Percentiles rank a stretch among this genome's conserved stretches.
Evolutionary conservation across 64 coral and sea anemone genomes (phyloP).

Genomic region (Platygyra sinensis): DNA sequence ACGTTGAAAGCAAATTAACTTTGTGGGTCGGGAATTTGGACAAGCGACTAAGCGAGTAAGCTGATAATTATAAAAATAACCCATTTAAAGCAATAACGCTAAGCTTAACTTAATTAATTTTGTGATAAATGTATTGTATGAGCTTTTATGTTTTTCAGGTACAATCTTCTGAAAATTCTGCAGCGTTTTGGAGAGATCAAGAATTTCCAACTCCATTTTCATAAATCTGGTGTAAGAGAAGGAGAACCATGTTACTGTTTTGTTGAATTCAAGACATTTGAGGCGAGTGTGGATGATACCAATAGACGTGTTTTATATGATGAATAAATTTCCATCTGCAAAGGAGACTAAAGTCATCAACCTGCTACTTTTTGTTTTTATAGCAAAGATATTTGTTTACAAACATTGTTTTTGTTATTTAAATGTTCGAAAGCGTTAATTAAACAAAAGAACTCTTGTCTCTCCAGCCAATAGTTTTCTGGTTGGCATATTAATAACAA

Average conservation of each 20-base stretch:
- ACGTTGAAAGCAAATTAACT: conserved; percentile 44
- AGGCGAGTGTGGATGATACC: conserved; percentile 16
- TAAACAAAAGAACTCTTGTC: too few relatives aligned
- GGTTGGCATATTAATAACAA: too few relatives aligned
- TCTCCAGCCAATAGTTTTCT: too few relatives aligned
- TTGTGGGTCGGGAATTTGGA: conserved; percentile 97
- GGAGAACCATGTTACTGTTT: conserved; percentile 97
- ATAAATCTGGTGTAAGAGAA: conserved; percentile 84
- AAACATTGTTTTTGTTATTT: too few relatives aligned
- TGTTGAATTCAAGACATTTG: conserved; percentile 70
- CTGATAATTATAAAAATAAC: background rate
- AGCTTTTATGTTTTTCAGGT: conserved; percentile 38
- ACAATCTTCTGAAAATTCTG: conserved; percentile 90
- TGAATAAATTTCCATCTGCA: background rate
- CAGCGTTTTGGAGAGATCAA: conserved; percentile 91
- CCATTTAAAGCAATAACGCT: too few relatives aligned
- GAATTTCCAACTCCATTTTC: conserved; percentile 94
- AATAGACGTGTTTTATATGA: background rate
- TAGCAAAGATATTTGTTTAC: too few relatives aligned
- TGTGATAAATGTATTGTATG: too few relatives aligned
- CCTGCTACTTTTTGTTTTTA: background rate
- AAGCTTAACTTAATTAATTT: background rate
- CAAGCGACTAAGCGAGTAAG: conserved; percentile 93
- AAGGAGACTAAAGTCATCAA: too few relatives aligned
- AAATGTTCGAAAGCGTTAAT: too few relatives aligned